phyloP scores from a whole-genome alignment of 2,113 vertebrate species.

The Brachyhypopomus gauderio region DNA sequence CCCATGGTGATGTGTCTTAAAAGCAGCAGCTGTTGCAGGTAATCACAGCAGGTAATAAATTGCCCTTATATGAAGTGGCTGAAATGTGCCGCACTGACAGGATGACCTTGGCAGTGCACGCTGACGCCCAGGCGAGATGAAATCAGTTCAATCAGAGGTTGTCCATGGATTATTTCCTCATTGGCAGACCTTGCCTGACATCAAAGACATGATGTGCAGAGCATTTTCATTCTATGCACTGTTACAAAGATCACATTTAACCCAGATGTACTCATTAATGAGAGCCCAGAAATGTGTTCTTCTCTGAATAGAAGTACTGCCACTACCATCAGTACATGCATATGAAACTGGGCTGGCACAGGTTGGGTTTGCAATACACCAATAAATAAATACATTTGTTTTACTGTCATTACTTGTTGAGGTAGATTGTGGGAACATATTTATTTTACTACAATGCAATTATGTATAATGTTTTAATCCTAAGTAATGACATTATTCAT shows the following conservation, averaged over 20 bases:
- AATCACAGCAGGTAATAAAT: slow-evolving; percentile 18
- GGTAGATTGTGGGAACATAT: neutral
- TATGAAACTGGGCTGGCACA: too few relatives aligned
- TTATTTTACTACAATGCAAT: slow-evolving; percentile 9
- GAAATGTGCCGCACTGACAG: neutral
- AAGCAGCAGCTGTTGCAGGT: neutral
- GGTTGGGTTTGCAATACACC: too few relatives aligned
- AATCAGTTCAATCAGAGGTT: slow-evolving; percentile 21
- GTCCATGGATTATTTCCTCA: slow-evolving; percentile 2
- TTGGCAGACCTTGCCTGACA: neutral
- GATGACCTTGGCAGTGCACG: neutral
- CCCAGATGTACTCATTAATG: neutral
- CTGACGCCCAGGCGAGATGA: neutral
- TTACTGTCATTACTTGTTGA: neutral
- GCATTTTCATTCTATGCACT: neutral
- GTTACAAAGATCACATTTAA: neutral
- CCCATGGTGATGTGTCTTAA: neutral
- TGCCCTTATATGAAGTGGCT: neutral
- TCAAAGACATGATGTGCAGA: neutral
- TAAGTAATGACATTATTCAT: neutral
- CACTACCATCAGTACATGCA: neutral
- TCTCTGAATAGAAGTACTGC: neutral
- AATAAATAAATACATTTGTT: neutral
- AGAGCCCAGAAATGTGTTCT: neutral
- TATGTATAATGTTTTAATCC: neutral